Evolutionary conservation across 2,113 vertebrate genomes (phyloP).

Genomic region (Pao palembangensis): DNA sequence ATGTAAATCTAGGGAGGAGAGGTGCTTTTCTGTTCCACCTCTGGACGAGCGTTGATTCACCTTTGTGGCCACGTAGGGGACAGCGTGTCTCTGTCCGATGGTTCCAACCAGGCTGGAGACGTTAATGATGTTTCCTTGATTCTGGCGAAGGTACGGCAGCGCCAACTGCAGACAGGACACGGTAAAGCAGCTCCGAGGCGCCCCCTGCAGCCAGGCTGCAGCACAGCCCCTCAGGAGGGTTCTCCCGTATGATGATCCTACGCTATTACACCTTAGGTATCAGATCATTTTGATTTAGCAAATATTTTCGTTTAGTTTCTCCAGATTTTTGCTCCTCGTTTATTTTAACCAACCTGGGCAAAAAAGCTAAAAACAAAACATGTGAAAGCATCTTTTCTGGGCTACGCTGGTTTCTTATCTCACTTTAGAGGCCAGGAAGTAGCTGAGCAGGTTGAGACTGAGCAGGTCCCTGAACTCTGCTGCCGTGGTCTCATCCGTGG

Average conservation of each 20-base stretch:
- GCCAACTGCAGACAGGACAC: slow-evolving; percentile 63
- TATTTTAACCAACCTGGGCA: too few relatives aligned
- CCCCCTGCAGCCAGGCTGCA: too few relatives aligned
- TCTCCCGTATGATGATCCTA: too few relatives aligned
- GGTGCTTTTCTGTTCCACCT: too few relatives aligned
- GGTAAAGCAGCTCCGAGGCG: neutral
- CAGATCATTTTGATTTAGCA: too few relatives aligned
- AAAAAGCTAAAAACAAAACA: too few relatives aligned
- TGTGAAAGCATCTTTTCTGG: neutral
- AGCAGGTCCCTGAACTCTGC: slow-evolving; percentile 78
- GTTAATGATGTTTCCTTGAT: slow-evolving; percentile 80
- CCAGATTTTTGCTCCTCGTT: too few relatives aligned
- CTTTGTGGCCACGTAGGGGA: slow-evolving; percentile 82
- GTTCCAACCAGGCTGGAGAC: slow-evolving; percentile 76
- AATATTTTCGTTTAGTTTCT: too few relatives aligned
- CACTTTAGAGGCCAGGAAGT: slow-evolving; percentile 79
- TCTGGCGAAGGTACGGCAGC: slow-evolving; percentile 73
- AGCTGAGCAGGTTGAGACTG: slow-evolving; percentile 79
- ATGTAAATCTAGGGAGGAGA: too few relatives aligned
- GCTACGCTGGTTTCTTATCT: neutral
- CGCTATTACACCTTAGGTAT: too few relatives aligned
- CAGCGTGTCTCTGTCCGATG: slow-evolving; percentile 76
- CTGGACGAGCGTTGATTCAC: slow-evolving; percentile 54
- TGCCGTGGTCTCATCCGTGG: slow-evolving; percentile 72
- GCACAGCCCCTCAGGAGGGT: too few relatives aligned